phyloP scores from a whole-genome alignment of 2,113 vertebrate genomes.

The Lophotis ruficrista region DNA sequence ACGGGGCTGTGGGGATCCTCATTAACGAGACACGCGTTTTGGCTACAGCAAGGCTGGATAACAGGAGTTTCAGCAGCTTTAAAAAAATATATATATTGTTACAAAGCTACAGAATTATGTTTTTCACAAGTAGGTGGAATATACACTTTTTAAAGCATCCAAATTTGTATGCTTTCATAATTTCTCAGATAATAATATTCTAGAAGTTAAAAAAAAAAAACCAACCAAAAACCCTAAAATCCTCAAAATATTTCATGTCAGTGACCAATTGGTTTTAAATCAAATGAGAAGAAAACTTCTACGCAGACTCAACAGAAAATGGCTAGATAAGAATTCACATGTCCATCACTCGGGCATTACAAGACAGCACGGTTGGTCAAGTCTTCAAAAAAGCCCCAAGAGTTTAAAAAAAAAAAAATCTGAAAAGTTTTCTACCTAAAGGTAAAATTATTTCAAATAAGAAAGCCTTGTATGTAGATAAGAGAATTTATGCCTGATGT shows the following conservation, averaged over 20 bases:
- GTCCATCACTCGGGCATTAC: neutral
- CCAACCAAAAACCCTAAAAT: no score
- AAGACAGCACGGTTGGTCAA: neutral
- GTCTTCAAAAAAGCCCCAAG: neutral
- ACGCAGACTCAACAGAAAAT: neutral
- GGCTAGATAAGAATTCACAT: neutral
- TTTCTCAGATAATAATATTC: neutral
- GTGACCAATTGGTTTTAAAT: neutral
- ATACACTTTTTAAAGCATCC: neutral
- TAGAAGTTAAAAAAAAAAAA: neutral
- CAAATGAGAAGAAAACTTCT: neutral
- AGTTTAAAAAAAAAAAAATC: neutral
- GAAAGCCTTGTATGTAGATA: neutral
- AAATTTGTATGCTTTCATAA: neutral
- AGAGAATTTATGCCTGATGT: neutral
- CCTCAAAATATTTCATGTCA: neutral
- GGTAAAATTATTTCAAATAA: neutral
- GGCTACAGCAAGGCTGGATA: neutral
- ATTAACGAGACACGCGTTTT: rapidly evolving
- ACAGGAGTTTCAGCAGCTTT: neutral
- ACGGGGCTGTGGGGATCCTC: neutral
- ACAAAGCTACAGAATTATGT: neutral
- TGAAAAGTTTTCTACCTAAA: neutral
- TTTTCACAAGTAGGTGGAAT: neutral
- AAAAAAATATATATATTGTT: rapidly evolving